These are phyloP conservation scores for Camponotus fellah DNA, from an alignment of 2,888 invertebrate species.

Conservation along the genomic window DNA sequence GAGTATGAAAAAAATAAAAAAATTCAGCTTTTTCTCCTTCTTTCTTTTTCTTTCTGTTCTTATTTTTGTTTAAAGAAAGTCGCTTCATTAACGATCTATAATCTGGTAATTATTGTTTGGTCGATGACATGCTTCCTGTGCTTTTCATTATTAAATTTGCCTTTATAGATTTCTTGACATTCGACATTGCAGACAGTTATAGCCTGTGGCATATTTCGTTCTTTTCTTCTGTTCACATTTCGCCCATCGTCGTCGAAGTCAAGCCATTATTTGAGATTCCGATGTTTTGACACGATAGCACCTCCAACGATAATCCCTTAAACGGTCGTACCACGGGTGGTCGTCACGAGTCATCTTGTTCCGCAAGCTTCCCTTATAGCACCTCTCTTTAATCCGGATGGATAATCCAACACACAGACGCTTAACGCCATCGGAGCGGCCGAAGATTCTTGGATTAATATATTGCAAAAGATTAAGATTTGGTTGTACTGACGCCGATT, in stretches of 20 bases:
- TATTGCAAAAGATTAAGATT: not conserved
- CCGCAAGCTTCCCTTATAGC: conserved; percentile 53
- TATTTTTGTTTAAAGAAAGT: not conserved
- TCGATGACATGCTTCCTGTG: not conserved
- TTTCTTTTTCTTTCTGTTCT: not conserved
- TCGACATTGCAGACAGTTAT: not conserved
- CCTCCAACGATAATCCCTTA: conserved; percentile 84
- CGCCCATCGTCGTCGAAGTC: conserved; percentile 73
- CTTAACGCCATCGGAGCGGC: conserved; percentile 46
- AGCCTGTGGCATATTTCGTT: not conserved
- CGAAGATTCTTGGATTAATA: conserved; percentile 51
- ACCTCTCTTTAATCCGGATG: conserved; percentile 70
- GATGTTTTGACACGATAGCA: conserved; percentile 84
- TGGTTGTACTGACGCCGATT: not conserved
- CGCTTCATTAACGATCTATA: not conserved
- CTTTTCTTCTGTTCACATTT: conserved; percentile 1
- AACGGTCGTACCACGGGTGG: conserved; percentile 81
- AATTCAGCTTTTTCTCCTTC: not conserved
- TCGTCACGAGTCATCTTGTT: conserved; percentile 71
- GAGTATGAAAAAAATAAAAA: not conserved
- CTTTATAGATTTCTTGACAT: not conserved
- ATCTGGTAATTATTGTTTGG: not conserved
- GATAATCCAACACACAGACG: conserved; percentile 74
- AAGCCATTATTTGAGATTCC: conserved; percentile 75
- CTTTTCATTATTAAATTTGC: not conserved